Percentiles rank a stretch among this genome's conserved stretches.
Evolutionary conservation across 2,888 invertebrate species (phyloP).

Genomic region (Coenonympha glycerion): DNA sequence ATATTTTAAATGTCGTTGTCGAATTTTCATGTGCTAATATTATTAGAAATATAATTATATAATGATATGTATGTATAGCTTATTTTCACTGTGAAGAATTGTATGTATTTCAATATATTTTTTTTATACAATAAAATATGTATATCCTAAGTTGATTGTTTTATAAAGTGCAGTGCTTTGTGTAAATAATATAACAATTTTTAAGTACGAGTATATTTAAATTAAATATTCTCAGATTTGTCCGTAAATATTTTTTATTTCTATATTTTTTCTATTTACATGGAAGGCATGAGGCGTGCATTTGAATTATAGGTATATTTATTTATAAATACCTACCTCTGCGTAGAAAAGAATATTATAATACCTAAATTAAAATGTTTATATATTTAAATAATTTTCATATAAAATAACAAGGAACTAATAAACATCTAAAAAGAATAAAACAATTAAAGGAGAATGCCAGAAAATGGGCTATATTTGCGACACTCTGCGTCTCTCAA

Average conservation of each 20-base stretch:
- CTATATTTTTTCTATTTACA: slow-evolving; percentile 57
- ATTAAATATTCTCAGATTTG: slow-evolving; percentile 23
- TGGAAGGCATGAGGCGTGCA: slow-evolving; percentile 66
- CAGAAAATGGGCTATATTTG: no score
- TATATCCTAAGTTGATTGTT: slow-evolving; percentile 20
- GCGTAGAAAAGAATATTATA: slow-evolving; percentile 24
- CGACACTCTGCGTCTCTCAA: no score
- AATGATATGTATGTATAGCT: no score
- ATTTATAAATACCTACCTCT: slow-evolving; percentile 29
- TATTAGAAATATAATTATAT: slow-evolving; percentile 5
- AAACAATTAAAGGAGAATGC: slow-evolving; percentile 39
- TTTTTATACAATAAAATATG: slow-evolving; percentile 24
- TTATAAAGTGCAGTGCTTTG: slow-evolving; percentile 25
- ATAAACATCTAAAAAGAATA: slow-evolving; percentile 34
- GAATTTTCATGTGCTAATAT: slow-evolving; percentile 8
- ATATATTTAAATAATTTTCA: slow-evolving; percentile 18
- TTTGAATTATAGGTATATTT: slow-evolving; percentile 35
- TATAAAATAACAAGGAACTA: slow-evolving; percentile 28
- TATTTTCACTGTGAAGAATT: slow-evolving; percentile 11
- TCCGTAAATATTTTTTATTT: slow-evolving; percentile 23
- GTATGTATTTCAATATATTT: slow-evolving; percentile 2
- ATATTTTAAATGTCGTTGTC: no score
- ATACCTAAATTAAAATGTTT: slow-evolving; percentile 4
- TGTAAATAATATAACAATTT: slow-evolving; percentile 27
- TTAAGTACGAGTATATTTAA: slow-evolving; percentile 22